Evolutionary conservation across 2,888 invertebrate genomes (phyloP).

Genomic region (Bhutanitis thaidina): DNA sequence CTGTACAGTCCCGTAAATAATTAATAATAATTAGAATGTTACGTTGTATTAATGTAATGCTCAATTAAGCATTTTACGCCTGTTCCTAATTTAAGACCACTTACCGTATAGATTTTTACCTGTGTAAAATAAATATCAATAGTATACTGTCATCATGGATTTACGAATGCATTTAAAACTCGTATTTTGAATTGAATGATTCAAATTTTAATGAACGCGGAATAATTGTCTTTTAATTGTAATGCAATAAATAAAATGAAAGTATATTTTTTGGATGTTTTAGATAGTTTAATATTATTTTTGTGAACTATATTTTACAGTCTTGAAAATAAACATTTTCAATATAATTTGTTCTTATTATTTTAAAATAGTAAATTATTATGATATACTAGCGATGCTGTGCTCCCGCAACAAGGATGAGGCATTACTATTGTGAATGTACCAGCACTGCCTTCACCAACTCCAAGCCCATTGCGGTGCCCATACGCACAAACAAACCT

Average conservation of each 20-base stretch:
- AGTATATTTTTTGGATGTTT: conserved; percentile 53
- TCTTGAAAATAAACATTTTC: conserved; percentile 31
- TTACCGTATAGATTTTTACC: conserved; percentile 7
- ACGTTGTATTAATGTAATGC: conserved; percentile 28
- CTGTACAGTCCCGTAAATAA: conserved; percentile 14
- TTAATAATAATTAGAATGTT: conserved; percentile 20
- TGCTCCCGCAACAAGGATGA: no score
- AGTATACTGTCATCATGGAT: conserved; percentile 4
- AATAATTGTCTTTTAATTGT: conserved; percentile 29
- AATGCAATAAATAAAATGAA: conserved; percentile 41
- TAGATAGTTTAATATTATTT: conserved; percentile 40
- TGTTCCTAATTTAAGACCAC: conserved; percentile 34
- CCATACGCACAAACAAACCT: no score
- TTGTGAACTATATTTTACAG: conserved; percentile 38
- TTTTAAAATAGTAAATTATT: not conserved
- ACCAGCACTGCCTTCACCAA: no score
- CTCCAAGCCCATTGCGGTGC: no score
- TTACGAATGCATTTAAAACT: conserved; percentile 17
- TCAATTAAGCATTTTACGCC: conserved; percentile 42
- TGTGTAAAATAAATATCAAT: conserved; percentile 16
- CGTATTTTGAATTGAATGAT: not conserved
- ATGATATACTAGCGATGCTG: no score
- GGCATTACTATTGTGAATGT: no score
- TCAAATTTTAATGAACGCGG: conserved; percentile 2
- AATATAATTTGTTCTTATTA: not conserved